Evolutionary conservation across 1,140 invertebrate species (phyloP).

Genomic region (Stegodyphus mimosarum): DNA sequence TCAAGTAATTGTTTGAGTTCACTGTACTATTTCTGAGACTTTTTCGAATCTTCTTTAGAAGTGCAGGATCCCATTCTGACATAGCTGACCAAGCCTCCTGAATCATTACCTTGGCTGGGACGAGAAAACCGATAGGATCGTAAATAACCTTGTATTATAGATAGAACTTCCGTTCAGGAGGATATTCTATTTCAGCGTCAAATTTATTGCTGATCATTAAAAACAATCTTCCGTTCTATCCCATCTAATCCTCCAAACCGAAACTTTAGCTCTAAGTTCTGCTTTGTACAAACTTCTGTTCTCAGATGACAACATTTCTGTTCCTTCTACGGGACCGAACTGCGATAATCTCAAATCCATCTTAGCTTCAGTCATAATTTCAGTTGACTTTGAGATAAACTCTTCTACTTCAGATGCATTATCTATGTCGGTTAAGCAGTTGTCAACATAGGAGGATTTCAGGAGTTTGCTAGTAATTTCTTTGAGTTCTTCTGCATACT

Average conservation of each 20-base stretch:
- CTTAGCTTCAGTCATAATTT: too few relatives aligned
- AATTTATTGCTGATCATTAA: not conserved
- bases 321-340: not conserved
- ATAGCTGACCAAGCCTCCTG: not conserved
- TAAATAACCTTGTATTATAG: slow-evolving; percentile 8
- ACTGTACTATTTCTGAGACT: too few relatives aligned
- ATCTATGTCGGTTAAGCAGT: not conserved
- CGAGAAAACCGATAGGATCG: slow-evolving; percentile 38
- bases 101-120: slow-evolving; percentile 32
- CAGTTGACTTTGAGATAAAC: slow-evolving; percentile 16
- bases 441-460: slow-evolving; percentile 21
- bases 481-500: not conserved
- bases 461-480: too few relatives aligned
- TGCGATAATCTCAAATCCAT: slow-evolving; percentile 18
- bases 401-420: not conserved
- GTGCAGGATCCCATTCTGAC: too few relatives aligned
- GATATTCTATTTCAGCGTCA: not conserved
- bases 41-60: too few relatives aligned
- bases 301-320: too few relatives aligned
- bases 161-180: slow-evolving; percentile 1
- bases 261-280: too few relatives aligned
- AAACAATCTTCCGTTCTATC: not conserved
- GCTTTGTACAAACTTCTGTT: too few relatives aligned
- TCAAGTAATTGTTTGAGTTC: too few relatives aligned
- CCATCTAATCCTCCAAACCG: too few relatives aligned